These are phyloP conservation scores for Littorina saxatilis DNA, from an alignment of 1,140 invertebrate genomes.

Conservation along the genomic window DNA sequence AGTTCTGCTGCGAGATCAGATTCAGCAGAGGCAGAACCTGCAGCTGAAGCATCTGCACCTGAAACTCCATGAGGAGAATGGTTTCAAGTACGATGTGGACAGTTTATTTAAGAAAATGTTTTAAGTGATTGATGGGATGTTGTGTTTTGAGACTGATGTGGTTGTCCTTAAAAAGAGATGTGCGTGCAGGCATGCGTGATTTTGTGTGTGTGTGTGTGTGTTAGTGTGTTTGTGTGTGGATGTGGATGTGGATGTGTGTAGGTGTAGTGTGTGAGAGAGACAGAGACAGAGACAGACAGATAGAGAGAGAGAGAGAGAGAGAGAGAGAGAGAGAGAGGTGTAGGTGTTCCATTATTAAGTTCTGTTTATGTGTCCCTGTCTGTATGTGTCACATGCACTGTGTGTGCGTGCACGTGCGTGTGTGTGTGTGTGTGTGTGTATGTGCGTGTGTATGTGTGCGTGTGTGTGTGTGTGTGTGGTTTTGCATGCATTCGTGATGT, in stretches of 20 bases:
- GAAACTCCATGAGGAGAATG: not conserved
- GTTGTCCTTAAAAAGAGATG: not conserved
- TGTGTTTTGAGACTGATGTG: no score
- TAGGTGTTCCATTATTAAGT: not conserved
- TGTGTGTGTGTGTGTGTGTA: constrained; percentile 33
- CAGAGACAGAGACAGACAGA: no score
- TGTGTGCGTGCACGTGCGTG: not conserved
- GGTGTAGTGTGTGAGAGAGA: no score
- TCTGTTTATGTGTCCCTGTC: not conserved
- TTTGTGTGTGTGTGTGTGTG: not conserved
- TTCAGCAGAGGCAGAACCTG: not conserved
- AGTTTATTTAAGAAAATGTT: no score
- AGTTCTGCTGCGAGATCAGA: not conserved
- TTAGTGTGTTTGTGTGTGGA: not conserved
- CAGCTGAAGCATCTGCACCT: not conserved
- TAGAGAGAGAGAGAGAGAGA: not conserved
- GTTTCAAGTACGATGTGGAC: not conserved
- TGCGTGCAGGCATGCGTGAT: not conserved
- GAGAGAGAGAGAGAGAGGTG: not conserved
- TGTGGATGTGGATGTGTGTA: no score
- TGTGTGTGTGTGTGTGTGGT: constrained; percentile 7
- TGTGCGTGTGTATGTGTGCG: constrained; percentile 9
- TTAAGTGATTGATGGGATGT: no score
- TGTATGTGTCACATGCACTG: not conserved
- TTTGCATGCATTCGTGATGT: not conserved